Percentiles rank a stretch among this genome's conserved stretches.
phyloP scores from a whole-genome alignment of 1,140 invertebrate species.

The Brachionus rubens region DNA sequence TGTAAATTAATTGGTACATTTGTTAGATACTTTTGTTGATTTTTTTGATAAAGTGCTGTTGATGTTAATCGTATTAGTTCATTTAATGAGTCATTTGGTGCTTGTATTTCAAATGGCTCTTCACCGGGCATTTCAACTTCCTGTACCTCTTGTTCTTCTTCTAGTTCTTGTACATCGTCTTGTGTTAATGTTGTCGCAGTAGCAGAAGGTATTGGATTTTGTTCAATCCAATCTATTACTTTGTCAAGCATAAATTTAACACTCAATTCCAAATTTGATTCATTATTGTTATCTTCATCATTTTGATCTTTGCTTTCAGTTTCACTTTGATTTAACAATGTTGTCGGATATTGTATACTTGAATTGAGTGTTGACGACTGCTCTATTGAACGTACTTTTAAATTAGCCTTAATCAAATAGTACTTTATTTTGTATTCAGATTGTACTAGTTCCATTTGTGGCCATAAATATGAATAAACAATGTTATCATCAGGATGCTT shows the following conservation, averaged over 20 bases:
- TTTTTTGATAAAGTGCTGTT: slow-evolving; percentile 15
- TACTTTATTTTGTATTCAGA: slow-evolving; percentile 40
- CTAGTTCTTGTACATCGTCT: slow-evolving; percentile 37
- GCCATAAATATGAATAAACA: slow-evolving; percentile 39
- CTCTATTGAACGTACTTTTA: slow-evolving; percentile 27
- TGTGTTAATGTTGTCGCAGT: neutral
- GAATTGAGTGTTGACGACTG: neutral
- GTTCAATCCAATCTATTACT: neutral
- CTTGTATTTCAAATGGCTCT: slow-evolving; percentile 6
- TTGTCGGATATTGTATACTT: neutral
- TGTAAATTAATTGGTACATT: neutral
- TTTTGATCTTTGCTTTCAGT: neutral
- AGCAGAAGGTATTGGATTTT: neutral
- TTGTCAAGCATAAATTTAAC: neutral
- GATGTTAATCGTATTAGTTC: slow-evolving; percentile 20
- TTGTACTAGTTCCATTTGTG: slow-evolving; percentile 22
- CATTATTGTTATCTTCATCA: neutral
- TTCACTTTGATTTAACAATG: neutral
- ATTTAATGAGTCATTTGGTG: neutral
- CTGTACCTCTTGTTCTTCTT: slow-evolving; percentile 40
- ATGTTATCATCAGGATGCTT: slow-evolving; percentile 44
- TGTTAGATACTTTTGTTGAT: slow-evolving; percentile 23
- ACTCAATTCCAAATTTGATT: no score
- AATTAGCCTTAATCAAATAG: slow-evolving; percentile 38
- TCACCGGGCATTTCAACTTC: slow-evolving; percentile 41